Conservation (phyloP, 2,113 vertebrate genomes). For the Columba janthina region DNA sequence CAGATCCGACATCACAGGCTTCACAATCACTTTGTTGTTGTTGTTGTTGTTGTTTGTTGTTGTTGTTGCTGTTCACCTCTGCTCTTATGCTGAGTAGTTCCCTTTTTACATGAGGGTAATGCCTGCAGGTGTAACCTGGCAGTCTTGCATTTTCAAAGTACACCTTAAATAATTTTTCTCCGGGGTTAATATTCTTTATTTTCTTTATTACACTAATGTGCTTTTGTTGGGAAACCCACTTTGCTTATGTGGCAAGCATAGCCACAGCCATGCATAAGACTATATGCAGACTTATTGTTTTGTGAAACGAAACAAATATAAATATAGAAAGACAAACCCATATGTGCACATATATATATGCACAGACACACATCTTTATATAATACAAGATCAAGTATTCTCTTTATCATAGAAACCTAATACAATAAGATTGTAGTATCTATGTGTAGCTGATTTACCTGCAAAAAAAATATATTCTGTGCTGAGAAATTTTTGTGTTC, state of each 20-base stretch:
- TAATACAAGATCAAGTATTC: background rate
- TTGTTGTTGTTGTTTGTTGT: no score
- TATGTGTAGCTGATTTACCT: background rate
- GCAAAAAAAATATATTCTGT: background rate
- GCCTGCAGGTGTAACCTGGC: background rate
- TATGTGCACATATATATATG: background rate
- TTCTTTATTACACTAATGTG: background rate
- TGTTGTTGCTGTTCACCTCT: background rate
- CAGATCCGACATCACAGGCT: background rate
- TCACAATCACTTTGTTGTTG: background rate
- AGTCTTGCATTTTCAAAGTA: slow-evolving; percentile 4
- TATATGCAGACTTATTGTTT: background rate
- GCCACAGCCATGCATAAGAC: background rate
- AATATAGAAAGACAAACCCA: background rate
- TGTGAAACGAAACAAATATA: background rate
- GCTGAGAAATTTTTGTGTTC: background rate
- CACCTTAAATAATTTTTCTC: background rate
- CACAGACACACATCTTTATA: background rate
- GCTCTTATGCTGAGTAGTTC: slow-evolving; percentile 12
- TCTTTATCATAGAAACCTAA: background rate
- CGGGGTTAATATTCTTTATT: background rate
- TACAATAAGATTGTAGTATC: background rate
- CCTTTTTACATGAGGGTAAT: background rate
- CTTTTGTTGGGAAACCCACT: background rate
- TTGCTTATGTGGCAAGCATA: background rate